Conservation (phyloP, 1,140 invertebrate species). For the Acromyrmex charruanus region DNA sequence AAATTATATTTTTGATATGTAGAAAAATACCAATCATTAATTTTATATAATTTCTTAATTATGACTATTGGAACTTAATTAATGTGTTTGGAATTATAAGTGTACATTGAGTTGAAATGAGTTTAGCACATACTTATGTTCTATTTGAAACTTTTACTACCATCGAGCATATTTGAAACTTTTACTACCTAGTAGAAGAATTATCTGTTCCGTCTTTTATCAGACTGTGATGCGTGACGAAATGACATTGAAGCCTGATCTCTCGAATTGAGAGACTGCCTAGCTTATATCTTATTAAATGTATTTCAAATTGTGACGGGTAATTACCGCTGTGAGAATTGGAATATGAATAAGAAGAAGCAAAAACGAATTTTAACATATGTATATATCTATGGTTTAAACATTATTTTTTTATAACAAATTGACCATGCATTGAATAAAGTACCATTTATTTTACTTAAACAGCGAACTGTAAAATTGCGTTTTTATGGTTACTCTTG, state of each 20-base stretch:
- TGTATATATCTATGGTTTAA: background rate
- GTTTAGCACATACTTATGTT: background rate
- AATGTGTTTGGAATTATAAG: background rate
- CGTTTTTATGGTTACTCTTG: background rate
- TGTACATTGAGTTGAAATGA: background rate
- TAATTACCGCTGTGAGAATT: background rate
- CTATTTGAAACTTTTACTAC: constrained; percentile 14
- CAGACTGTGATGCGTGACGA: background rate
- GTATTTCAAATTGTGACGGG: background rate
- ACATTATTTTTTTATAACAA: background rate
- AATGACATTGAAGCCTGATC: constrained; percentile 5
- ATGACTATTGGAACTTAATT: background rate
- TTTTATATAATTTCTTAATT: constrained; percentile 14
- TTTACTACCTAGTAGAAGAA: background rate
- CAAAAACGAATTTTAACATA: background rate
- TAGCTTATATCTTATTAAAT: background rate
- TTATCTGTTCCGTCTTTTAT: background rate
- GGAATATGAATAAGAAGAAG: background rate
- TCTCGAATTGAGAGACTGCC: background rate
- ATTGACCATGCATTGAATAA: background rate
- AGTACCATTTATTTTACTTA: background rate
- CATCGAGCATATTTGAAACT: background rate
- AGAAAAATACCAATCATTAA: background rate
- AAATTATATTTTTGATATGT: background rate
- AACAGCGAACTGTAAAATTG: constrained; percentile 7